These are phyloP conservation scores for Danaus plexippus DNA, from an alignment of 1,140 invertebrate species.

Conservation along the genomic window DNA sequence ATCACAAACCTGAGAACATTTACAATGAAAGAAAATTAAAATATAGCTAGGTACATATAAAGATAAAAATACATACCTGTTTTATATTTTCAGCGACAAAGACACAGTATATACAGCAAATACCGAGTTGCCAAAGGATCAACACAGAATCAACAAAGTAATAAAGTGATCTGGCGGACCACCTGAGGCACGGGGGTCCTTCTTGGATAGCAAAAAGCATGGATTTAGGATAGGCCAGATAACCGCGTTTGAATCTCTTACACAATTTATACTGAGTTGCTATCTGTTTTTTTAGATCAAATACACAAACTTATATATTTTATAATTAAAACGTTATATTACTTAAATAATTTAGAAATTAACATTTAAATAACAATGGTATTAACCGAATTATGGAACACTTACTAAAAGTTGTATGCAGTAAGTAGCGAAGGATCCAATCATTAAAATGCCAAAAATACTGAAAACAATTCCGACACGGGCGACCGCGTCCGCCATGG, in stretches of 20 bases:
- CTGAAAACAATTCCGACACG: conserved; percentile 83
- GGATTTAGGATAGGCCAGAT: conserved; percentile 76
- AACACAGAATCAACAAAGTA: conserved; percentile 77
- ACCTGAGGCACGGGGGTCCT: conserved; percentile 71
- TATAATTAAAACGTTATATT: not conserved
- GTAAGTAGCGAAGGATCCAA: conserved; percentile 84
- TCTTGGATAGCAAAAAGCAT: conserved; percentile 74
- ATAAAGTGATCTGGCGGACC: conserved; percentile 59
- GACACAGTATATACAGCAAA: conserved; percentile 89
- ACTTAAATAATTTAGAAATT: too few relatives aligned
- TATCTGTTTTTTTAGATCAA: conserved; percentile 47
- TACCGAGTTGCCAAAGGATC: conserved; percentile 87
- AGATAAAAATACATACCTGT: conserved; percentile 65
- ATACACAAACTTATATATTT: not conserved
- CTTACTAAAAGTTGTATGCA: conserved; percentile 81
- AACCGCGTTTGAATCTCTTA: conserved; percentile 75
- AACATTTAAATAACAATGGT: too few relatives aligned
- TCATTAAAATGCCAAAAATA: conserved; percentile 76
- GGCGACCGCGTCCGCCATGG: conserved; percentile 88
- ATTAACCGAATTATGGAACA: conserved; percentile 6
- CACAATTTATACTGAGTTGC: conserved; percentile 80
- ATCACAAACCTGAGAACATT: conserved; percentile 35
- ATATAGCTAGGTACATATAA: not conserved
- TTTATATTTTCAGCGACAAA: conserved; percentile 84
- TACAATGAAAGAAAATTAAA: conserved; percentile 22